Conservation (phyloP, 2,888 invertebrate genomes). For the Nephrotoma guestfalica region DNA sequence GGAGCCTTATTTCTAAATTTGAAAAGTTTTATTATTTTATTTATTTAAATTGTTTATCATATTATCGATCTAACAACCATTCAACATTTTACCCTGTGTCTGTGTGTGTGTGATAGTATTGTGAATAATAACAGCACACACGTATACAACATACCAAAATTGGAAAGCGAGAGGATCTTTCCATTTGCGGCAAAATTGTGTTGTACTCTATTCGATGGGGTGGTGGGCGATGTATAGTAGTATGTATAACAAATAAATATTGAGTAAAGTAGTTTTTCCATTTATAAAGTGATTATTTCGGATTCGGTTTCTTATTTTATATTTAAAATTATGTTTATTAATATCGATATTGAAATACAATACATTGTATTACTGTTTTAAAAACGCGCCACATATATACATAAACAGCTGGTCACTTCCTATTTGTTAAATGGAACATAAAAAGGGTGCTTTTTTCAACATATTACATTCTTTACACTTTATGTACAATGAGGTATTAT, state of each 20-base stretch:
- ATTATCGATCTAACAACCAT: not conserved
- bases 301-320: not conserved
- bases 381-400: not conserved
- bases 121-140: not conserved
- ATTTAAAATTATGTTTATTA: not conserved
- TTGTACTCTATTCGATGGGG: not conserved
- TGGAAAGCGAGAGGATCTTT: not conserved
- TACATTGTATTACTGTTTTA: not conserved
- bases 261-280: not conserved
- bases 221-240: not conserved
- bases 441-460: not conserved
- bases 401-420: not conserved
- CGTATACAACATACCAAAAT: not conserved
- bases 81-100: not conserved
- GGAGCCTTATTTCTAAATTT: not conserved
- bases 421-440: not conserved
- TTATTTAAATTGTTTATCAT: not conserved
- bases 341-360: not conserved
- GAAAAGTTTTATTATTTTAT: not conserved
- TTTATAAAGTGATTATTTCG: not conserved
- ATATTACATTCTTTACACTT: not conserved
- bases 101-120: not conserved
- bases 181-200: no score
- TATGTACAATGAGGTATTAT: not conserved
- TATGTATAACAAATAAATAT: not conserved